Evolutionary conservation across 92 coral and sea anemone species (phyloP).

Genomic region (Chrysogorgia sp.): DNA sequence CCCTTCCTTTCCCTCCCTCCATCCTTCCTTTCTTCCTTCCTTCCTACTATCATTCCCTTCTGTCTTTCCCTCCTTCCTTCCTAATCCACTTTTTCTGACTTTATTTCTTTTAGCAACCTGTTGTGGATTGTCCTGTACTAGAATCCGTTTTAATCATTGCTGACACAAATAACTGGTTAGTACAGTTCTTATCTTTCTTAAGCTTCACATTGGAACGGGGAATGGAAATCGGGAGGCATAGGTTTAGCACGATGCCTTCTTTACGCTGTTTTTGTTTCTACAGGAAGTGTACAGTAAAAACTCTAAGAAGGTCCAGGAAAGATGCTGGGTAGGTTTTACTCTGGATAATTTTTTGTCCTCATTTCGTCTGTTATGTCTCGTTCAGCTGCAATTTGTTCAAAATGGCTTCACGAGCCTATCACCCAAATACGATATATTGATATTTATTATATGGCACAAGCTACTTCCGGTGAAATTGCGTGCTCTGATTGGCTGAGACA

Average conservation of each 20-base stretch:
- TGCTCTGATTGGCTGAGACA: too few relatives aligned
- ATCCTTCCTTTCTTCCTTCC: neutral
- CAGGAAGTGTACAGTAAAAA: conserved; percentile 29
- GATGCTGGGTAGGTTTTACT: conserved; percentile 7
- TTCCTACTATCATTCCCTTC: neutral
- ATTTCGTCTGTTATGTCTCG: neutral
- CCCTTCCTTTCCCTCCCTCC: neutral
- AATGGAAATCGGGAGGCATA: neutral
- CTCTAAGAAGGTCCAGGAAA: conserved; percentile 18
- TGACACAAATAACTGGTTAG: conserved; percentile 90
- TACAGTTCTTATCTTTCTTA: neutral
- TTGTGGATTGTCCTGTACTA: conserved; percentile 80
- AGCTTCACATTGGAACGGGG: too few relatives aligned
- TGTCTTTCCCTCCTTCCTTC: neutral
- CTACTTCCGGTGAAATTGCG: too few relatives aligned
- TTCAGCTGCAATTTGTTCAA: too few relatives aligned
- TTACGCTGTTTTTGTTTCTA: neutral
- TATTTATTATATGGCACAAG: too few relatives aligned
- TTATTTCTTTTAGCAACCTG: conserved; percentile 72
- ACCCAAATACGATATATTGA: too few relatives aligned
- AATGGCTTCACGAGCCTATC: too few relatives aligned
- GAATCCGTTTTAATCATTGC: conserved; percentile 93
- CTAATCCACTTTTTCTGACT: neutral
- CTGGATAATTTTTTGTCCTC: neutral
- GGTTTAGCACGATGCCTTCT: conserved; percentile 41